Evolutionary conservation across 2,113 vertebrate species (phyloP).

Genomic region (Bufo bufo): DNA sequence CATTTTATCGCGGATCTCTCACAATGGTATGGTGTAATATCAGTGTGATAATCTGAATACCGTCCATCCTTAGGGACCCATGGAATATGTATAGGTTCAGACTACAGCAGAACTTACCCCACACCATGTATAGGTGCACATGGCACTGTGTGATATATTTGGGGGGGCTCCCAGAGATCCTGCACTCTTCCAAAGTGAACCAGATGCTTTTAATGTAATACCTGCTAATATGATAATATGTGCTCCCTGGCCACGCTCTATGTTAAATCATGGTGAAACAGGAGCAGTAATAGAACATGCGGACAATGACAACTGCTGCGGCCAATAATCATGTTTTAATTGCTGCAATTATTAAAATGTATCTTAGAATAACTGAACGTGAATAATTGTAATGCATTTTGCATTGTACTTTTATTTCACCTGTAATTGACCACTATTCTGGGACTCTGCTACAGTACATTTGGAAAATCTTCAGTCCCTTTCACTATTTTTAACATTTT

Average conservation of each 20-base stretch:
- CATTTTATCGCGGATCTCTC: not conserved
- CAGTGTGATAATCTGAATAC: no score
- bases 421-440: not conserved
- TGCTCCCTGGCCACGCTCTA: not conserved
- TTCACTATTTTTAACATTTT: no score
- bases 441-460: not conserved
- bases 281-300: not conserved
- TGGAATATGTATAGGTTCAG: not conserved
- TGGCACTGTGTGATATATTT: not conserved
- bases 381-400: not conserved
- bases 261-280: not conserved
- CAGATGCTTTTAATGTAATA: not conserved
- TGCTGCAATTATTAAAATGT: not conserved
- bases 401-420: not conserved
- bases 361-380: not conserved
- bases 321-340: conserved; percentile 10
- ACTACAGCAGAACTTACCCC: not conserved
- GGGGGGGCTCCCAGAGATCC: not conserved
- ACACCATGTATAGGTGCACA: not conserved
- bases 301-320: conserved; percentile 2
- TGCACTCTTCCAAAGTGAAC: not conserved
- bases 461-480: no score
- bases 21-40: not conserved
- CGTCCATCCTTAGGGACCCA: no score
- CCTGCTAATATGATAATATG: not conserved